These are phyloP conservation scores for Lordiphosa mommai DNA, from an alignment of 1,140 invertebrate species.

Conservation along the genomic window DNA sequence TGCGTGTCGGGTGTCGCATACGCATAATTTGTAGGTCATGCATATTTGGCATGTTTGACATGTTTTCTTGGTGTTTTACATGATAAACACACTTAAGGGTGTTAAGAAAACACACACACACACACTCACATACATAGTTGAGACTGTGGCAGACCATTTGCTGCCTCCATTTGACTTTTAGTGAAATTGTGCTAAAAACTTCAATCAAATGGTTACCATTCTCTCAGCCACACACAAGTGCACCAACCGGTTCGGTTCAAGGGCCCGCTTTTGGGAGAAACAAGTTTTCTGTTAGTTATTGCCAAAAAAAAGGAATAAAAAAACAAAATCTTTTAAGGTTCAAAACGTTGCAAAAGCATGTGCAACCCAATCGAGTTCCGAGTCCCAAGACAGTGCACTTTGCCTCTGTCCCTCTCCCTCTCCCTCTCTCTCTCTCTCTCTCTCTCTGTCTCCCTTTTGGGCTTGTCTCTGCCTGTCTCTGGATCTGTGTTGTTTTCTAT, in stretches of 20 bases:
- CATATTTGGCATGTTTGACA: constrained; percentile 76
- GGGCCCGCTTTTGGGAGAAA: neutral
- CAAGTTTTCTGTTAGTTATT: neutral
- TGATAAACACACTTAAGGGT: constrained; percentile 74
- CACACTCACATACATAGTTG: neutral
- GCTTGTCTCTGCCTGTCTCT: neutral
- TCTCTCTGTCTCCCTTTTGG: neutral
- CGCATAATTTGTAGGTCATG: constrained; percentile 73
- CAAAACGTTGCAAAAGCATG: constrained; percentile 11
- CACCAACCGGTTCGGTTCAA: constrained; percentile 41
- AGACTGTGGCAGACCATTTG: too few relatives aligned
- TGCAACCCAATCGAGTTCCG: neutral
- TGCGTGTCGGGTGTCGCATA: constrained; percentile 45
- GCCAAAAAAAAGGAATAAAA: neutral
- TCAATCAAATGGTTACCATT: constrained; percentile 53
- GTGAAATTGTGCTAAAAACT: constrained; percentile 42
- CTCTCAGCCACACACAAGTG: neutral
- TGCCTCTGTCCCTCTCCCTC: constrained; percentile 10
- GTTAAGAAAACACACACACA: constrained; percentile 26
- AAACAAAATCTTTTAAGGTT: neutral
- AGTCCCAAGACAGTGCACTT: neutral
- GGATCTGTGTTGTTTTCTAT: constrained; percentile 42
- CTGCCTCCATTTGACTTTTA: constrained; percentile 46
- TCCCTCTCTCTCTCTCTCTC: neutral
- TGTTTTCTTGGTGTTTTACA: constrained; percentile 72